Evolutionary conservation across 2,888 invertebrate species (phyloP), one percentile per base, ranked within the genome.

Genomic region (Heliconius sara): DNA sequence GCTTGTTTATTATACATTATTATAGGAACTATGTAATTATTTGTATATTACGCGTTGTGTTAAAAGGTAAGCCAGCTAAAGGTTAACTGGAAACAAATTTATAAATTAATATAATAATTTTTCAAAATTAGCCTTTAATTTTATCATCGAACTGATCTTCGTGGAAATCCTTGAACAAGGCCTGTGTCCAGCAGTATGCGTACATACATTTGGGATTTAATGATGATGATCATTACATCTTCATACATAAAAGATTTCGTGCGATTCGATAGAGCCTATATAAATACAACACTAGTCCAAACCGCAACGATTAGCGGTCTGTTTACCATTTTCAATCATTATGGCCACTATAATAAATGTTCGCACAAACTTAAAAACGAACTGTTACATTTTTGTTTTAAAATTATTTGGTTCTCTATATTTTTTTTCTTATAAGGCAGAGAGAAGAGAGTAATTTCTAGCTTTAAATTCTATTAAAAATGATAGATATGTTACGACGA

Each of bases 251-350:
- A 39, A 39, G 34, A 39, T 39, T 39, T 39, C 34, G 1, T 9
- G 9, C 34, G 34, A 39, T 39, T 39, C 66, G 68, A 77, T 43
- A 68, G 4, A 39, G 25, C 7, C 13, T 16, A 34, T 12, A 70
- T 88, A 82, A 84, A 12, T n/a, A 70, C 89, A 82, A 84, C 89
- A 82, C 90, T 91, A 88, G 4, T 16, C 9, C 39, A 82, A 87
- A 92, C 92, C 92, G 85, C 92, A 92, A 60, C 87, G 88, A 92
- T 92, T 92, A 92, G 89, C 88, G 89, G 90, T 87, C 88, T 90
- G 89, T 90, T 91, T 91, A 92, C 89, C 84, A 90, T 90, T 91
- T 86, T 86, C 85, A 88, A 82, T 87, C 88, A 88, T 87, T 87
- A 87, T 83, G 82, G 43, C 39, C 70, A 72, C 80, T 68, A 80